Conservation (phyloP, 2,797 vertebrate species). For the Phataginus tricuspis region DNA sequence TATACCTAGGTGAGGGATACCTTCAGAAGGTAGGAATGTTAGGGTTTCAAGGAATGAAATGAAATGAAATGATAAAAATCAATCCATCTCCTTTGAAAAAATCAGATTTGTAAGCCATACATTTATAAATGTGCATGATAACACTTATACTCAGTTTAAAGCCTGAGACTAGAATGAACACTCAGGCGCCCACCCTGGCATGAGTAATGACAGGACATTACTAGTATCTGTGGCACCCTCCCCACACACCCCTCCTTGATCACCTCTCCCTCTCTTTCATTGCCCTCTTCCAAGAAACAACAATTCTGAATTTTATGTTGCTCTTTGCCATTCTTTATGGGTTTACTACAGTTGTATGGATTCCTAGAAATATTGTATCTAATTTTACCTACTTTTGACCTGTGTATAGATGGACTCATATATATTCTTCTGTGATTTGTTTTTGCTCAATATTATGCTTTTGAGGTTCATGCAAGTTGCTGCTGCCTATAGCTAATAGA, state of each 20-base stretch:
- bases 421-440: not conserved
- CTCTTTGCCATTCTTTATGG: not conserved
- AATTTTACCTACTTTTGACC: not conserved
- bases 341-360: not conserved
- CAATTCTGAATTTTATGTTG: not conserved
- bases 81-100: not conserved
- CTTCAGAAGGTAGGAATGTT: not conserved
- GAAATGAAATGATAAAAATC: not conserved
- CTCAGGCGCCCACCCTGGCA: accelerated
- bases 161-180: not conserved
- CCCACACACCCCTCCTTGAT: not conserved
- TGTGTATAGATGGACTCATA: not conserved
- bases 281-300: not conserved
- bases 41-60: not conserved
- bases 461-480: not conserved
- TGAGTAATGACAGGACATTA: not conserved
- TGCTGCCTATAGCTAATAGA: not conserved
- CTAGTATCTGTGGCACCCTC: not conserved
- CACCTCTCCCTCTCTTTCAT: not conserved
- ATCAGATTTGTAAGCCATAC: not conserved
- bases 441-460: not conserved
- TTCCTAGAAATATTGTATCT: not conserved
- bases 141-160: not conserved
- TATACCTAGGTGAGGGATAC: not conserved
- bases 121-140: not conserved